Conservation (phyloP, 2,888 invertebrate genomes). For the Drosophila pegasa region DNA sequence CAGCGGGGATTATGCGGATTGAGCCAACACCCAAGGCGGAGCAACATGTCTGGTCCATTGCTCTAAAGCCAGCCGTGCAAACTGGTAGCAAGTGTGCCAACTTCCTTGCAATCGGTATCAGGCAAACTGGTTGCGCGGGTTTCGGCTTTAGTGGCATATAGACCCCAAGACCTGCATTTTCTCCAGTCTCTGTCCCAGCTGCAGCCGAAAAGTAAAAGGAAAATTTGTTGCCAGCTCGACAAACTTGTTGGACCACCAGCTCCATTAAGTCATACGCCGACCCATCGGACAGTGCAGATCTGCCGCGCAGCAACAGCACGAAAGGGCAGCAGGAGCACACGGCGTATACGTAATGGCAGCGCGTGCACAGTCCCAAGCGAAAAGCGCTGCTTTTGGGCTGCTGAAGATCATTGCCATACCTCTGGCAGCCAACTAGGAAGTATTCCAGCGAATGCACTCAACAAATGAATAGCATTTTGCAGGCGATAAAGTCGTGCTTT, state of each 20-base stretch:
- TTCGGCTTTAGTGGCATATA: constrained; percentile 49
- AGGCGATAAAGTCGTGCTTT: neutral
- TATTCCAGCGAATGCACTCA: neutral
- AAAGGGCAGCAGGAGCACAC: constrained; percentile 19
- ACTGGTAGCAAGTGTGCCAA: constrained; percentile 71
- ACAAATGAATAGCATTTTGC: neutral
- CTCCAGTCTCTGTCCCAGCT: constrained; percentile 14
- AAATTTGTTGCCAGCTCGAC: constrained; percentile 34
- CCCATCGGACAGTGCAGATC: constrained; percentile 40
- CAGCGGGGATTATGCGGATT: constrained; percentile 33
- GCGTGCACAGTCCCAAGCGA: neutral
- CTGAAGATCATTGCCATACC: constrained; percentile 5
- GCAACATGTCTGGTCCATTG: constrained; percentile 26
- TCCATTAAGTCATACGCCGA: constrained; percentile 7
- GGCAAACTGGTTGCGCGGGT: constrained; percentile 61
- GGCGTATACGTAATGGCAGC: constrained; percentile 32
- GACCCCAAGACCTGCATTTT: constrained; percentile 71
- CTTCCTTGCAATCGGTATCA: constrained; percentile 66
- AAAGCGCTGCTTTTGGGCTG: neutral
- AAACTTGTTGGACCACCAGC: constrained; percentile 38
- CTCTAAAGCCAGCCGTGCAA: constrained; percentile 47
- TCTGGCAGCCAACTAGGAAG: neutral
- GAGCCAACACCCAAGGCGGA: constrained; percentile 60
- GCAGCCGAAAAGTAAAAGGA: constrained; percentile 68
- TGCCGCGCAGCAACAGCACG: neutral